Evolutionary conservation across 1,140 invertebrate genomes (phyloP), one percentile per base, ranked within the genome.

Genomic region (Saxidomus purpurata): DNA sequence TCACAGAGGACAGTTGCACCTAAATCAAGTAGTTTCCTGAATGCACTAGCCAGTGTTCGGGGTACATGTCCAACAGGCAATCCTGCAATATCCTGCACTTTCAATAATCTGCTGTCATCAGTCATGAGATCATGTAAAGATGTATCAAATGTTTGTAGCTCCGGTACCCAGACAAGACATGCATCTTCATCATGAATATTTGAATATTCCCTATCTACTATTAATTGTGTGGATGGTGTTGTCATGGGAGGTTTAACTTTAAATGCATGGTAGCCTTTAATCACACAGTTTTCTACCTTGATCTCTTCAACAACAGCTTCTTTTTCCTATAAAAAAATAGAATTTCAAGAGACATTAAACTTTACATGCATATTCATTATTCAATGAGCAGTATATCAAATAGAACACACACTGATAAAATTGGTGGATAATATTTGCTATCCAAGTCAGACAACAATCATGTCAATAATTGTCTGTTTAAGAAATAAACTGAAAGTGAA

Each of bases 21-120:
- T 4, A n/a, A 3, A 36, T 89, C 88, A 28, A 89, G 6, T 17
- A 89, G 61, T 28, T 25, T 52, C 34, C 81, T n/a, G 52, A 89
- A 84, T 17, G 25, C 15, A 43, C 0, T 0, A 19, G 52, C 55
- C 28, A 89, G 63, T 9, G 67, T 11, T 34, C 71, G 40, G 36
- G 88, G 80, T 19, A 89, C 81, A 89, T 89, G 88, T 19, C 88
- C 88, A 63, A 79, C n/a, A 1, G 88, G 88, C 34, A 89, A 38
- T 13, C 88, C 88, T 59, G 81, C 80, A 31, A 85, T 77, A 79
- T 89, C 88, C 17, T 22, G 31, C 28, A 89, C 17, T 36, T 3
- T 47, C 13, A 80, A 28, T 15, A 25, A 17, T 63, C 82, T 79
- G 47, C 49, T 69, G 28, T 38, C 34, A 71, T 80, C 89, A 52